phyloP scores from a whole-genome alignment of 2,113 vertebrate genomes.

The Poeciliopsis occidentalis region DNA sequence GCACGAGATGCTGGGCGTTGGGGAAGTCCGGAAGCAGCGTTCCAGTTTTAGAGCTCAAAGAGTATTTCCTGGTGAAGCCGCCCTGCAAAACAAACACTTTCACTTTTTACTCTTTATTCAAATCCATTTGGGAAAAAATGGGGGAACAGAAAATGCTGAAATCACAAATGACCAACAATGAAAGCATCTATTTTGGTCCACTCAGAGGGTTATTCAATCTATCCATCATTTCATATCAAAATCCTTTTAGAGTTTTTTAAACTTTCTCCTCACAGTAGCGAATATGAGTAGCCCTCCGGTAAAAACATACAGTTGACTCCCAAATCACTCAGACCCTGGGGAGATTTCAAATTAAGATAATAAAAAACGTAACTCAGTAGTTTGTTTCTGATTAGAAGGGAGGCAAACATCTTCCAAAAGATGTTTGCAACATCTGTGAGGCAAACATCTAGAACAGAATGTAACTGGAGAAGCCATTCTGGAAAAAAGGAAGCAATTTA shows the following conservation, averaged over 20 bases:
- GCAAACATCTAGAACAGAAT: background rate
- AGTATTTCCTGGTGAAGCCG: slow-evolving; percentile 98
- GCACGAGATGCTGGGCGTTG: slow-evolving; percentile 91
- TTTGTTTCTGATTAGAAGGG: background rate
- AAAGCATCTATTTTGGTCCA: background rate
- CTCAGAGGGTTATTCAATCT: too few species aligned
- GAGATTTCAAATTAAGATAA: background rate
- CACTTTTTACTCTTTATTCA: too few species aligned
- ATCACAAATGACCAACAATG: background rate
- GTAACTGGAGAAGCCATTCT: too few species aligned
- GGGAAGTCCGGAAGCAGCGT: slow-evolving; percentile 97
- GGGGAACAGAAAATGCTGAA: background rate
- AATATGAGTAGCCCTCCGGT: too few species aligned
- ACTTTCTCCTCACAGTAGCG: too few species aligned
- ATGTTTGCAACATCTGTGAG: too few species aligned
- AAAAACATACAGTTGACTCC: background rate
- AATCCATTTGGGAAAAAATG: background rate
- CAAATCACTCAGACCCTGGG: background rate
- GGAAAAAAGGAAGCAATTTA: background rate
- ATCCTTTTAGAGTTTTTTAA: background rate
- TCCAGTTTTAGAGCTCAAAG: slow-evolving; percentile 97
- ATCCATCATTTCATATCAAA: too few species aligned
- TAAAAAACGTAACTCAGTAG: background rate
- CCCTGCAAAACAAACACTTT: slow-evolving; percentile 81
- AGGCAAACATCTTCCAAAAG: background rate